Percentiles rank a stretch among this genome's conserved stretches.
Conservation (phyloP, 1,140 invertebrate species). For the Halotydeus destructor region DNA sequence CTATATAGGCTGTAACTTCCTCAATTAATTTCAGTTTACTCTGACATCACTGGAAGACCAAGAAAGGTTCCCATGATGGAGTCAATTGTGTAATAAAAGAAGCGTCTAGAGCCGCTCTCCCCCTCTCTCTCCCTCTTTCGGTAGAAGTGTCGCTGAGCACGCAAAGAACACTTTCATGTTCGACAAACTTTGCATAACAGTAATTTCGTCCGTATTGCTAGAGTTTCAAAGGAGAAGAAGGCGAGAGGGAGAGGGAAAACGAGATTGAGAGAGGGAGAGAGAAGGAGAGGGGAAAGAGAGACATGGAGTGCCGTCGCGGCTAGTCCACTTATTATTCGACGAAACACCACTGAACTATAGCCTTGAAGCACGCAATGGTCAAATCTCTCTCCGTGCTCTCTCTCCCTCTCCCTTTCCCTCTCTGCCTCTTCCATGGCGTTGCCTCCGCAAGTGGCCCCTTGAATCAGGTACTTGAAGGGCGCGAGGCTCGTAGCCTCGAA, state of each 20-base stretch:
- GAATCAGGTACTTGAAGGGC: not conserved
- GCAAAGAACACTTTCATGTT: too few species aligned
- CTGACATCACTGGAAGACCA: too few species aligned
- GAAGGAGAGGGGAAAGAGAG: not conserved
- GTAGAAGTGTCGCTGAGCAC: too few species aligned
- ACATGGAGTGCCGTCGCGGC: not conserved
- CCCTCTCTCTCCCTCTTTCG: too few species aligned
- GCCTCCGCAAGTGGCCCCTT: not conserved
- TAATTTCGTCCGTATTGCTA: too few species aligned
- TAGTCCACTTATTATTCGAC: not conserved
- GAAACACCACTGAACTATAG: not conserved
- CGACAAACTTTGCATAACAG: too few species aligned
- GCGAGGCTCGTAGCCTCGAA: not conserved
- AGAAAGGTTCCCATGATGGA: too few species aligned
- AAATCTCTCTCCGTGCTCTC: not conserved
- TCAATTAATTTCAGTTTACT: too few species aligned
- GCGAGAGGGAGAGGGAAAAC: not conserved
- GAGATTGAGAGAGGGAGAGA: constrained; percentile 1
- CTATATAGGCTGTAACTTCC: too few species aligned
- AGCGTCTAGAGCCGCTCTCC: too few species aligned
- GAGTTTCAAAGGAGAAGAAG: too few species aligned
- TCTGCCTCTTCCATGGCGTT: not conserved
- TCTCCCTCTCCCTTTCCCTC: constrained; percentile 5
- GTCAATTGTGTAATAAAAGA: too few species aligned
- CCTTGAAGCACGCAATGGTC: not conserved